Evolutionary conservation across 1,140 invertebrate species (phyloP), one percentile per base, ranked within the genome.

Genomic region (Doryteuthis pealeii): DNA sequence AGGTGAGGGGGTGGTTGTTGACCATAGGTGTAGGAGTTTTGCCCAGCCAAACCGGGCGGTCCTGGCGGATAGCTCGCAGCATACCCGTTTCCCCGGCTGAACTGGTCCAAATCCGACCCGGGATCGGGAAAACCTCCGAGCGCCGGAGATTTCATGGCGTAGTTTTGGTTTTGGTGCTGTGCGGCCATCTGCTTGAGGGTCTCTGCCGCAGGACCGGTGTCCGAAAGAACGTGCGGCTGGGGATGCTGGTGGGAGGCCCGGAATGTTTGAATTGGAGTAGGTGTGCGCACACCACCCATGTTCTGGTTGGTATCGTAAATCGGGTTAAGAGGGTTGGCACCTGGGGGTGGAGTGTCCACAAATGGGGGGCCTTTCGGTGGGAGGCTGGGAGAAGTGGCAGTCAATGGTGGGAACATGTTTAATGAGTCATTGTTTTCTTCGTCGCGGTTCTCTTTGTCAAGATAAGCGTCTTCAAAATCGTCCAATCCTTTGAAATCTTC

Each of bases 171-270:
- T 87, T 97, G 95, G 85, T 97, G 96, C 84, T 97, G 95, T 83
- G 97, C 95, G 5, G 96, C 96, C 95, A 97, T 96, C 81, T 97
- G 95, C 86, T 97, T 97, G 15, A 97, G 89, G 0, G 95, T 97
- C 88, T 96, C 94, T 3, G 96, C 95, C 0, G 95, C 95, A 10
- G 95, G 93, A 72, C 94, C 95, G 35, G 82, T 82, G 40, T 71
- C 70, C 49, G 70, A 30, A 22, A 71, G 70, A 32, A 45, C 70
- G 22, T 45, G 28, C 35, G 40, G 32, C 35, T 40, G 35, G 35
- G n/a, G 31, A 33, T 70, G 68, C 26, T 71, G 70, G 30, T 45
- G 49, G 70, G 26, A 35, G 12, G n/a, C 40, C 35, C 70, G 70
- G 43, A 71, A 71, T 26, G 40, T 30, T 22, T 54, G 40, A 22